phyloP scores from a whole-genome alignment of 2,888 invertebrate genomes.

The Brassicogethes aeneus region DNA sequence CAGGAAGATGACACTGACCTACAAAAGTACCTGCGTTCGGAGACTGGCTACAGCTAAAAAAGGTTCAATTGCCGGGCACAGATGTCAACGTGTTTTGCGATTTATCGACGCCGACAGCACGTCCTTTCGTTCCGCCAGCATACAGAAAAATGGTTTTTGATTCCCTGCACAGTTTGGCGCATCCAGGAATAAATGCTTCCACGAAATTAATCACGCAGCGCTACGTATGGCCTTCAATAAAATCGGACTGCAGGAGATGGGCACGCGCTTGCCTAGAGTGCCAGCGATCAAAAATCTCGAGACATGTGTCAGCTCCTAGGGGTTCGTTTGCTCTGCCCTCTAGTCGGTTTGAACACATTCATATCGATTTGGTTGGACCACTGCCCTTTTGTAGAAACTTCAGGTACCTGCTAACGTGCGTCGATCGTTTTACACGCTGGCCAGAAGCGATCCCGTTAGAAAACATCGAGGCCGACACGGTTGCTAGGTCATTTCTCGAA shows the following conservation, averaged over 20 bases:
- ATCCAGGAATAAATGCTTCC: not conserved
- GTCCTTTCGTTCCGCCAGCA: not conserved
- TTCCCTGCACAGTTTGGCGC: not conserved
- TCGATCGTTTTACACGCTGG: constrained; percentile 15
- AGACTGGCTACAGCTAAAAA: not conserved
- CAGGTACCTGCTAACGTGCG: constrained; percentile 12
- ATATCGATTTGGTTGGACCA: constrained; percentile 29
- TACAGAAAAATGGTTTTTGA: not conserved
- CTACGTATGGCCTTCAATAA: not conserved
- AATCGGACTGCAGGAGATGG: not conserved
- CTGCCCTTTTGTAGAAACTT: constrained; percentile 16
- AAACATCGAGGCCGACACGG: constrained; percentile 11
- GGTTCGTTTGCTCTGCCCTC: constrained; percentile 17
- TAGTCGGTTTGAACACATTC: constrained; percentile 26
- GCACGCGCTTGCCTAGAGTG: not conserved
- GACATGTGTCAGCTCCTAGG: not conserved
- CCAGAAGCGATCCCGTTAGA: constrained; percentile 13
- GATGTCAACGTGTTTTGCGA: not conserved
- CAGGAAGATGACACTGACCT: constrained; percentile 6
- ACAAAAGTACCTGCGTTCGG: not conserved
- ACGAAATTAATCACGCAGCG: not conserved
- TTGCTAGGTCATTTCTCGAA: constrained; percentile 28
- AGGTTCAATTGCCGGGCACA: too few relatives aligned
- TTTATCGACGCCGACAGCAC: not conserved
- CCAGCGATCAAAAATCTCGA: not conserved